These are phyloP conservation scores for Paragorgia papillata DNA, from an alignment of 92 coral and sea anemone species.

Conservation along the genomic window DNA sequence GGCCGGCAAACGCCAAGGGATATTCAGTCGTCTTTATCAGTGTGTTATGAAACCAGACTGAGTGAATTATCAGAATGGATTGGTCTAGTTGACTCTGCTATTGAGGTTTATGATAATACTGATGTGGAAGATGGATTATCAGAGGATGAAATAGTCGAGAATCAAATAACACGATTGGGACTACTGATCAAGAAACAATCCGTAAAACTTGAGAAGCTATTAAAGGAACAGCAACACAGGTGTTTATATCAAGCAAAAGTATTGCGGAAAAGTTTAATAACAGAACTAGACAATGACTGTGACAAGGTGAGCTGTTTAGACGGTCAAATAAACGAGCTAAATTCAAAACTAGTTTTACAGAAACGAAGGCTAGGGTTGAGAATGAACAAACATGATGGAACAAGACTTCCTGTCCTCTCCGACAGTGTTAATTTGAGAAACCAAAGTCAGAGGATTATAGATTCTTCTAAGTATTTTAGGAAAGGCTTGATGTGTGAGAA, in stretches of 20 bases:
- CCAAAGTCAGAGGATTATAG: not conserved
- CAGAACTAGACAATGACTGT: slow-evolving; percentile 6
- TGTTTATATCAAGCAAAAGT: slow-evolving; percentile 3
- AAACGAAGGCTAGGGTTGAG: not conserved
- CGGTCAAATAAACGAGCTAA: not conserved
- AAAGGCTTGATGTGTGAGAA: not conserved
- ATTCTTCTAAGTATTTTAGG: not conserved
- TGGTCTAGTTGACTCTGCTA: slow-evolving; percentile 19
- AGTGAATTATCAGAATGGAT: slow-evolving; percentile 32
- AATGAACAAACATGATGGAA: not conserved
- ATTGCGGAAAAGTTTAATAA: slow-evolving; percentile 12
- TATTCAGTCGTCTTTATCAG: not conserved
- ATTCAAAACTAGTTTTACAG: not conserved
- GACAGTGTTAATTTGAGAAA: not conserved
- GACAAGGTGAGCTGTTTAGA: not conserved
- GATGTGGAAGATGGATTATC: slow-evolving; percentile 37
- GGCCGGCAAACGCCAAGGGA: not conserved
- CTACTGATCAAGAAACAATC: slow-evolving; percentile 38
- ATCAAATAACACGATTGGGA: slow-evolving; percentile 40
- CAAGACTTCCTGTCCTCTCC: too few relatives aligned
- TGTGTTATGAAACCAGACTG: slow-evolving; percentile 23
- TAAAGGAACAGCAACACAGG: slow-evolving; percentile 5
- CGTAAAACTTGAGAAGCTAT: not conserved
- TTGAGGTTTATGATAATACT: slow-evolving; percentile 40
- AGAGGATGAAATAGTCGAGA: slow-evolving; percentile 37